Evolutionary conservation across 2,888 invertebrate species (phyloP).

Genomic region (Resseliella maxima): DNA sequence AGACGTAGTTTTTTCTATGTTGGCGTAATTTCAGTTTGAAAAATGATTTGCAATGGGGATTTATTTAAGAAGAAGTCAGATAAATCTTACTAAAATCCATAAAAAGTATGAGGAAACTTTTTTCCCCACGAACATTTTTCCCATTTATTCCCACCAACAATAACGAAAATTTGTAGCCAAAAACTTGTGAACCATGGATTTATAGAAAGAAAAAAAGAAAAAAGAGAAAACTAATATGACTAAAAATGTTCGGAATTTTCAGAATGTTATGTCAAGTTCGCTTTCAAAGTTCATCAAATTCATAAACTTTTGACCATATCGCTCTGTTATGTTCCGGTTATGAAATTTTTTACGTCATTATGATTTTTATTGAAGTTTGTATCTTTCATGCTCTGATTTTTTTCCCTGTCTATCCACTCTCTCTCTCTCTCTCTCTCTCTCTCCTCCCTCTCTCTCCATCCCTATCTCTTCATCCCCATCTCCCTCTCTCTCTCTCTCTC

Average conservation of each 20-base stretch:
- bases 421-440: too few relatives aligned
- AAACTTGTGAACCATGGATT: neutral
- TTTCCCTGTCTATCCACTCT: too few relatives aligned
- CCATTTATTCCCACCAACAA: neutral
- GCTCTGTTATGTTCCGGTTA: neutral
- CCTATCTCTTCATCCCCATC: too few relatives aligned
- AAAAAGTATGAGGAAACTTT: neutral
- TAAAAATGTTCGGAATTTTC: neutral
- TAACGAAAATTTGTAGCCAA: neutral
- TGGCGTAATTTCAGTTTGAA: neutral
- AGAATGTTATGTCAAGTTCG: neutral
- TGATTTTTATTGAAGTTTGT: neutral
- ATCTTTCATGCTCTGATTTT: too few relatives aligned
- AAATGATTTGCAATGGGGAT: neutral
- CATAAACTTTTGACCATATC: constrained; percentile 32
- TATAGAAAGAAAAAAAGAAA: neutral
- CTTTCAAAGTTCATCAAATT: constrained; percentile 6
- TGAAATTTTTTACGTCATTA: neutral
- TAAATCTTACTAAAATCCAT: neutral
- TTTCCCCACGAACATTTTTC: neutral
- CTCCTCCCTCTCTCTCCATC: too few relatives aligned
- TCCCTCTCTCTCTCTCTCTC: too few relatives aligned
- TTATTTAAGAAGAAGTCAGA: neutral
- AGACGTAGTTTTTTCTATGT: too few relatives aligned
- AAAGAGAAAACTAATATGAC: neutral